phyloP scores from a whole-genome alignment of 2,113 vertebrate species.

The Antechinus stuartii region DNA sequence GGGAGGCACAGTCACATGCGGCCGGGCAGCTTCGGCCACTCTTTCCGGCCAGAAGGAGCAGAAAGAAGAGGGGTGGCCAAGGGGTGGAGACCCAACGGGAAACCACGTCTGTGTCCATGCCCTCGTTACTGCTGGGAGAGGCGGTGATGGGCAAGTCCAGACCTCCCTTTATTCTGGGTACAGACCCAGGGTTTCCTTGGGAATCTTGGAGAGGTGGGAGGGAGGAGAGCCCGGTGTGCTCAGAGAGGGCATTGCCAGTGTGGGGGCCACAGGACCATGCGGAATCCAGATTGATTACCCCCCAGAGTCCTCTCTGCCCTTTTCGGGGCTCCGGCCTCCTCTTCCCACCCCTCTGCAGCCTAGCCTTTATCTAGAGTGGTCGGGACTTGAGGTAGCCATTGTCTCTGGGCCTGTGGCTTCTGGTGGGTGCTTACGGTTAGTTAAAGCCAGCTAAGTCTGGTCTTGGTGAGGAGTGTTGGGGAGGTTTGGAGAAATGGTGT shows the following conservation, averaged over 20 bases:
- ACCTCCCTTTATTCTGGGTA: background rate
- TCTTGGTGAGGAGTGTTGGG: constrained; percentile 1
- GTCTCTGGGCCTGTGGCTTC: background rate
- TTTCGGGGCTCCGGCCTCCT: background rate
- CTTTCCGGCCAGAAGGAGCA: constrained; percentile 56
- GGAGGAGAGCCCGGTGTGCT: background rate
- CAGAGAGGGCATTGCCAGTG: background rate
- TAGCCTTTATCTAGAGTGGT: background rate
- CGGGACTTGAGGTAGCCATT: background rate
- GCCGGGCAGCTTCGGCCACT: constrained; percentile 83
- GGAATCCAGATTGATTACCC: background rate
- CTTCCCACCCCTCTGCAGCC: background rate
- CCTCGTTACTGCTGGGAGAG: constrained; percentile 63
- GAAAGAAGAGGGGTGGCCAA: constrained; percentile 50
- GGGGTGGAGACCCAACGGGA: constrained; percentile 46
- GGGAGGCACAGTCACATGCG: constrained; percentile 86
- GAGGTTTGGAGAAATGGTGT: background rate
- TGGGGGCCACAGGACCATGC: background rate
- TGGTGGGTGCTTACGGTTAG: background rate
- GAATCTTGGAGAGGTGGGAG: background rate
- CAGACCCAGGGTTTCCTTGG: background rate
- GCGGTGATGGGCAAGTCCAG: constrained; percentile 47
- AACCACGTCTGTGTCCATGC: constrained; percentile 56
- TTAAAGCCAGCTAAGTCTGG: background rate
- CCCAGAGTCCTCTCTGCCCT: background rate